Evolutionary conservation across 2,888 invertebrate species (phyloP).

Genomic region (Tuberolachnus salignus): DNA sequence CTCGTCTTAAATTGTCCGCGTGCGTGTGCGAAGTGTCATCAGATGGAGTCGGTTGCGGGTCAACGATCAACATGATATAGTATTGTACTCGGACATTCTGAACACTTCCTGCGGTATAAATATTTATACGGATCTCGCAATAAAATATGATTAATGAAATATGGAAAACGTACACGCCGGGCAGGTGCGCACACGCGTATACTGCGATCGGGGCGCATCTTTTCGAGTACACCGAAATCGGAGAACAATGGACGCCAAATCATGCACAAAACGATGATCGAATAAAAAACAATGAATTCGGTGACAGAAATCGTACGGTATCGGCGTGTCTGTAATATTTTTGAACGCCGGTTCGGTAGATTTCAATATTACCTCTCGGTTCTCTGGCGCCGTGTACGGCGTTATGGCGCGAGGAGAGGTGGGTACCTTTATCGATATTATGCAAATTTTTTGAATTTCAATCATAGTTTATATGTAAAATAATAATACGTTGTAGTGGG

Average conservation of each 20-base stretch:
- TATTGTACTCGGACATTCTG: constrained; percentile 30
- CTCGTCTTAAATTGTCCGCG: not conserved
- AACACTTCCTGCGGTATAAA: constrained; percentile 25
- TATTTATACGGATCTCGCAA: constrained; percentile 9
- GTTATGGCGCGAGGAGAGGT: no score
- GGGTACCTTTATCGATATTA: no score
- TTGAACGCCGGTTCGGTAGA: not conserved
- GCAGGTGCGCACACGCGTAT: not conserved
- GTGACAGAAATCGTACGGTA: constrained; percentile 2
- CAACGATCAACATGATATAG: constrained; percentile 35
- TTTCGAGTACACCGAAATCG: constrained; percentile 30
- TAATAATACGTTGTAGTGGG: no score
- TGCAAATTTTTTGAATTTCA: no score
- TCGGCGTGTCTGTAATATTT: not conserved
- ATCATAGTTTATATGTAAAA: no score
- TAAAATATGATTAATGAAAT: constrained; percentile 43
- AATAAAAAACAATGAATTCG: constrained; percentile 45
- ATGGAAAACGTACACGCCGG: constrained; percentile 10
- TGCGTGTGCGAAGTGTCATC: constrained; percentile 4
- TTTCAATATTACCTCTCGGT: not conserved
- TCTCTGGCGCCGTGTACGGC: constrained; percentile 11
- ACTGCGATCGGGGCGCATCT: constrained; percentile 21
- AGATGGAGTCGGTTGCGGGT: constrained; percentile 44
- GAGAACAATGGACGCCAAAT: constrained; percentile 45
- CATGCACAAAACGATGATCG: constrained; percentile 36